Evolutionary conservation across 2,113 vertebrate genomes (phyloP), one percentile per base, ranked within the genome.

Genomic region (Phyllopteryx taeniolatus): DNA sequence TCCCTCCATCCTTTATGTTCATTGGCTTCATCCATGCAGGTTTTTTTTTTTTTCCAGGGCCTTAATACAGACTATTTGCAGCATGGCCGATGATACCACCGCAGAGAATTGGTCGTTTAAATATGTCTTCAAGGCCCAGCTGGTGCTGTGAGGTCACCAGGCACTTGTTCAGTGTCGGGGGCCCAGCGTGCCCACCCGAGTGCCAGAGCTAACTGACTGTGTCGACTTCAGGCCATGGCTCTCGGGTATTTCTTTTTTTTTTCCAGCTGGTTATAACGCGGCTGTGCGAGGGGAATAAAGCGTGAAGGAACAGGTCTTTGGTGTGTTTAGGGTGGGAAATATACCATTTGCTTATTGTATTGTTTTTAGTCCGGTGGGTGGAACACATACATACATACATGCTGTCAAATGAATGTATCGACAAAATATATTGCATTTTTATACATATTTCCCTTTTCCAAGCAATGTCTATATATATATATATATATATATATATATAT

Each of bases 11-110:
- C 71, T 73, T 74, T 68, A 71, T 61, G 51, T 47, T 42, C 72
- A 49, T 59, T 80, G 76, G 78, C 46, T 75, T 77, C 67, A 66
- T 64, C 83, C 79, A 70, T 78, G 80, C 80, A 86, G 84, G 83
- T 81, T 84, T 71, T 83, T 83, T 72, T 72, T 85, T 80, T 84
- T 70, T 79, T 81, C 12, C 76, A 72, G 81, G 81, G 78, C 74
- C 76, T 76, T 86, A 83, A 86, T 87, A 86, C 85, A 80, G 76
- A 78, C 60, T 82, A 75, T 88, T 83, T 86, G 85, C 82, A 81
- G 79, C 79, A 73, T 46, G 76, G 70, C 69, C 66, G 67, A 83
- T 78, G 81, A 83, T 81, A 84, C 79, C 81, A 77, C 81, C 79
- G 85, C 74, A 76, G 79, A 87, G 81, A 85, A 85, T 87, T 72